Conservation (phyloP, 2,797 vertebrate genomes). For the Onychomys leucogaster region DNA sequence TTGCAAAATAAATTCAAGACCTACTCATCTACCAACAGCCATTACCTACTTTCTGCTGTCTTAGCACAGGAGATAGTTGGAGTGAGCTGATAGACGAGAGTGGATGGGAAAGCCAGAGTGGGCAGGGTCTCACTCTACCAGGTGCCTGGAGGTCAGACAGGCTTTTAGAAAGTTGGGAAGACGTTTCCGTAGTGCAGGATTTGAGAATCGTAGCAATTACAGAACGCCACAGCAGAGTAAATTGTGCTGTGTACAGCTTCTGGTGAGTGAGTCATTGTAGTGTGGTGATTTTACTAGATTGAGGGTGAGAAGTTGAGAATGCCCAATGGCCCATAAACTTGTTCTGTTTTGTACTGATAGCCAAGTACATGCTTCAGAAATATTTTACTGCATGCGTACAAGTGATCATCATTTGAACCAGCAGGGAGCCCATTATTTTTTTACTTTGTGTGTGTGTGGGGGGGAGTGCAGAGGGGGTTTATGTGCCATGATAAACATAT, state of each 20-base stretch:
- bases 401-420: background rate
- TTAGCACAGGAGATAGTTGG: background rate
- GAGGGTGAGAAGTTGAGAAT: background rate
- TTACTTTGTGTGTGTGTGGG: background rate
- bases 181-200: background rate
- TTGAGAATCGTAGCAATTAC: background rate
- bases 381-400: background rate
- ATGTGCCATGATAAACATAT: background rate
- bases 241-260: background rate
- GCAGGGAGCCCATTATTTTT: background rate
- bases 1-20: conserved; percentile 83
- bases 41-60: background rate
- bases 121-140: background rate
- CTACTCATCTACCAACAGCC: conserved; percentile 90
- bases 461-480: background rate
- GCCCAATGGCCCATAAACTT: background rate
- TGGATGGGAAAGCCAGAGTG: background rate
- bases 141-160: background rate
- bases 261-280: background rate
- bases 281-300: background rate
- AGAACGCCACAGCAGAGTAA: background rate
- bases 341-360: background rate
- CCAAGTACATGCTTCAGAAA: background rate
- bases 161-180: background rate
- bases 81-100: background rate